phyloP scores from a whole-genome alignment of 2,113 vertebrate species.

The Penelope pileata region DNA sequence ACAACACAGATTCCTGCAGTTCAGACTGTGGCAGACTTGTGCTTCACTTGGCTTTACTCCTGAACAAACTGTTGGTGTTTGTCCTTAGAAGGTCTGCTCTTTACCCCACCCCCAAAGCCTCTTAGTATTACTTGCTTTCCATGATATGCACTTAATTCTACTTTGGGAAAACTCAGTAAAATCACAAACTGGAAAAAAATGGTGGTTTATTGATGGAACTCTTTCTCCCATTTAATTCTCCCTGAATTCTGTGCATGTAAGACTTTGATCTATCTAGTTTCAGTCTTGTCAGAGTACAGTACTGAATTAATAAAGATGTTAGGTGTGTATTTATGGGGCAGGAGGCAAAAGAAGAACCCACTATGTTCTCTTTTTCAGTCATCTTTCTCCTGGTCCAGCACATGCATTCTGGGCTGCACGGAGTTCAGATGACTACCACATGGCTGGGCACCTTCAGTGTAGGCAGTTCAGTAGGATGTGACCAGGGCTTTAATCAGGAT shows the following conservation, averaged over 20 bases:
- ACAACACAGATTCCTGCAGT: slow-evolving; percentile 52
- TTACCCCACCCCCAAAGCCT: slow-evolving; percentile 28
- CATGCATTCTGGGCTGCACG: neutral
- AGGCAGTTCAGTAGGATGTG: slow-evolving; percentile 28
- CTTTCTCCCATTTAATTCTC: neutral
- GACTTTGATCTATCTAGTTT: neutral
- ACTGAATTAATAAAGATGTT: neutral
- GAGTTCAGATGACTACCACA: neutral
- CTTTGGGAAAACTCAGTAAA: slow-evolving; percentile 31
- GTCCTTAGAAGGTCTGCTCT: slow-evolving; percentile 66
- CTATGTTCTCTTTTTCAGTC: neutral
- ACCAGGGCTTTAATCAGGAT: neutral
- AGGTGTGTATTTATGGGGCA: neutral
- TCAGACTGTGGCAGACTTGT: slow-evolving; percentile 63
- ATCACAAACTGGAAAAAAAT: neutral
- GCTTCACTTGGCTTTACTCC: slow-evolving; percentile 63
- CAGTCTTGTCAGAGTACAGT: neutral
- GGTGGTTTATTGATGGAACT: neutral
- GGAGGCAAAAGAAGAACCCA: neutral
- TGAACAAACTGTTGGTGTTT: slow-evolving; percentile 63
- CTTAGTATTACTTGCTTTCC: neutral
- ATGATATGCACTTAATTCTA: slow-evolving; percentile 7
- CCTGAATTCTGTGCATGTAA: neutral
- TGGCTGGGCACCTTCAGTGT: slow-evolving; percentile 18
- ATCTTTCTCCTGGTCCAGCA: neutral